phyloP scores from a whole-genome alignment of 1,140 invertebrate species.

The Acyrthosiphon pisum region DNA sequence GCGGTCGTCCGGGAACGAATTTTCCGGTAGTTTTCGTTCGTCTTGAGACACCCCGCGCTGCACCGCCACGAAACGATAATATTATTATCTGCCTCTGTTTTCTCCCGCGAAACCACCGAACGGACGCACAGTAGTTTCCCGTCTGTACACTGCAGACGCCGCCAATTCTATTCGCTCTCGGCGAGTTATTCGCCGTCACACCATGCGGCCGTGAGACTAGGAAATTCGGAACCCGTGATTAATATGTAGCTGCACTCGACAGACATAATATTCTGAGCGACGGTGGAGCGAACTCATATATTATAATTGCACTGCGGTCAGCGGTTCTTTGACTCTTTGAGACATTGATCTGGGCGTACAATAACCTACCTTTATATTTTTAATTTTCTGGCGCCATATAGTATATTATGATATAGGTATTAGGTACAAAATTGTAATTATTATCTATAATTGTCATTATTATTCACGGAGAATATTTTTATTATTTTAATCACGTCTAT shows the following conservation, averaged over 20 bases:
- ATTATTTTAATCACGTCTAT: too few relatives aligned
- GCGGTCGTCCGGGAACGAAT: background rate
- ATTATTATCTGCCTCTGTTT: conserved; percentile 2
- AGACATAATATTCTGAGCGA: background rate
- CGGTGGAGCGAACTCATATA: background rate
- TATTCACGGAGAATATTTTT: too few relatives aligned
- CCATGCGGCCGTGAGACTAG: background rate
- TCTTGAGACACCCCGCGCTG: background rate
- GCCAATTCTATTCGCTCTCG: background rate
- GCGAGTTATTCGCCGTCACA: background rate
- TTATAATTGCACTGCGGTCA: background rate
- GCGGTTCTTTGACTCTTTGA: too few relatives aligned
- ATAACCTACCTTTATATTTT: too few relatives aligned
- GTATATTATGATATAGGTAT: too few relatives aligned
- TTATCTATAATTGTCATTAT: too few relatives aligned
- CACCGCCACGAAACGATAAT: background rate
- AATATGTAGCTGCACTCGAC: background rate
- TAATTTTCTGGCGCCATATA: too few relatives aligned
- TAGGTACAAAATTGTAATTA: too few relatives aligned
- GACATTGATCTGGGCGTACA: too few relatives aligned
- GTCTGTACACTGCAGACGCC: background rate
- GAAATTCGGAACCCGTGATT: background rate
- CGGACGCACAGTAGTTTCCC: background rate
- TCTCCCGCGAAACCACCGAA: background rate
- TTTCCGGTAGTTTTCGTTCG: conserved; percentile 5